Conservation (phyloP, 2,888 invertebrate genomes). For the Hirtodrosophila confusa region DNA sequence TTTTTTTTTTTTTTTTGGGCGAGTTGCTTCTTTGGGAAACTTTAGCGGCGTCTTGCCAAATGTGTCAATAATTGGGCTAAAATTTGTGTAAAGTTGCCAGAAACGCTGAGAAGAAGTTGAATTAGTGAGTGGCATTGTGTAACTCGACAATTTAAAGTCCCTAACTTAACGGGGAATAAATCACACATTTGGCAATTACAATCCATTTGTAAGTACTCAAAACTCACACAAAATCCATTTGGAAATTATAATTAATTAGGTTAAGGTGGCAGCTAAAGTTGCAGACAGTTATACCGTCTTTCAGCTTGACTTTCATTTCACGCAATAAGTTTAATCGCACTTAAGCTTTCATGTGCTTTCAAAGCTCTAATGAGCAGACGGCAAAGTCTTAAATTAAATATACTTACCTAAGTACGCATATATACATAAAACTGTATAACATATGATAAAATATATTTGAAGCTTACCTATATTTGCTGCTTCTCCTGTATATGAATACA, state of each 20-base stretch:
- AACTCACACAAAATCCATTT: too few species aligned
- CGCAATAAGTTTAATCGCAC: too few species aligned
- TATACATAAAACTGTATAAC: not conserved
- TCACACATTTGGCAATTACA: too few species aligned
- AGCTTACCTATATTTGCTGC: conserved; percentile 7
- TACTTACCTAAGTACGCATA: not conserved
- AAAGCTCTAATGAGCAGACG: too few species aligned
- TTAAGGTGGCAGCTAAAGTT: too few species aligned
- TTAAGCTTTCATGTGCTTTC: too few species aligned
- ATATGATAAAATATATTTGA: not conserved
- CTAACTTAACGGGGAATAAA: too few species aligned
- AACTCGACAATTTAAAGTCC: conserved; percentile 12
- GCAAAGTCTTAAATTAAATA: too few species aligned
- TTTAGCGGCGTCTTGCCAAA: conserved; percentile 46
- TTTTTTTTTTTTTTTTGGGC: conserved; percentile 25
- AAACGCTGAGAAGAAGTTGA: conserved; percentile 14
- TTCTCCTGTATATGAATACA: conserved; percentile 9
- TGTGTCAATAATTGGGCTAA: conserved; percentile 71
- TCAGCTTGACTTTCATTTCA: too few species aligned
- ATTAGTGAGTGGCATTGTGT: not conserved
- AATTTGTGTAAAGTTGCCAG: conserved; percentile 40
- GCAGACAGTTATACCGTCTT: too few species aligned
- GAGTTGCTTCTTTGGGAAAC: conserved; percentile 16
- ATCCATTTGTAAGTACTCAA: too few species aligned
- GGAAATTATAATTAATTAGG: too few species aligned